Evolutionary conservation across 2,797 vertebrate genomes (phyloP).

Genomic region (Menidia menidia): DNA sequence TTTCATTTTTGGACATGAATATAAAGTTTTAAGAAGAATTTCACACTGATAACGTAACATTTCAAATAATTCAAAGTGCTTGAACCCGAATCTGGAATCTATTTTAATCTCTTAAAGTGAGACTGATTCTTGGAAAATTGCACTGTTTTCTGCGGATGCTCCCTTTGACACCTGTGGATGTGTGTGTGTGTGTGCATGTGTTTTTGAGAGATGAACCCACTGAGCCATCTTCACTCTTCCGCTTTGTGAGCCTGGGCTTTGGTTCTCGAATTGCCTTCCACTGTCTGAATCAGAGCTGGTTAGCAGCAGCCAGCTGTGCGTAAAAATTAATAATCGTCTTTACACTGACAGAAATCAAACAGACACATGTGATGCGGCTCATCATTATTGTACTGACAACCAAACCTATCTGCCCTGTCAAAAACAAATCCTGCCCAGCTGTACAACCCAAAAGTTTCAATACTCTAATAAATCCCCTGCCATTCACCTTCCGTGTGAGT

Average conservation of each 20-base stretch:
- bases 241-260: constrained; percentile 22
- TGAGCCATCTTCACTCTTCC: constrained; percentile 29
- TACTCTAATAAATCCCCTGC: not conserved
- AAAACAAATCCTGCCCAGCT: not conserved
- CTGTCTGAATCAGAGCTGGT: constrained; percentile 14
- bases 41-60: too few relatives aligned
- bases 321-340: constrained; percentile 19
- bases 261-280: constrained; percentile 45
- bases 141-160: not conserved
- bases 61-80: too few relatives aligned
- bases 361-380: not conserved
- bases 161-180: not conserved
- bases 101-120: not conserved
- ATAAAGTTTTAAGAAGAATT: too few relatives aligned
- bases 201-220: constrained; percentile 2
- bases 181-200: constrained; percentile 14
- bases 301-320: constrained; percentile 28
- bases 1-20: too few relatives aligned
- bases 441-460: not conserved
- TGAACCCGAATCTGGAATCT: too few relatives aligned
- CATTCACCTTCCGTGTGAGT: not conserved
- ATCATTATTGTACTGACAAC: not conserved
- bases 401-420: not conserved
- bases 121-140: not conserved
- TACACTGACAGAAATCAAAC: constrained; percentile 22